A percentile compares a stretch with the other conserved stretches of the same genome.
These are phyloP conservation scores for Rhamphomyia laevipes DNA, from an alignment of 2,888 invertebrate species.

Conservation along the genomic window DNA sequence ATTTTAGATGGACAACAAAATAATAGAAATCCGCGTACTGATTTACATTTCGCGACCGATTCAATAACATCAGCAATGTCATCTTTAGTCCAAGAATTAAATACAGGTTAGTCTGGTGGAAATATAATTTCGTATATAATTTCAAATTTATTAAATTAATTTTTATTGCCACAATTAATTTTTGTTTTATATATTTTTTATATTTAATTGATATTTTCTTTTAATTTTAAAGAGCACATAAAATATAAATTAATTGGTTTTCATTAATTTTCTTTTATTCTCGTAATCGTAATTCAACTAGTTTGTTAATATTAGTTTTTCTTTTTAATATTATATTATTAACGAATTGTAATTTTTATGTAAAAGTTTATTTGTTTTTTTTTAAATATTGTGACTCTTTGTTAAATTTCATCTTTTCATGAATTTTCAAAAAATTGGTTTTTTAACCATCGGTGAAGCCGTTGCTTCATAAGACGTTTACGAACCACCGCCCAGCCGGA, in stretches of 20 bases:
- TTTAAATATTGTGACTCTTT: too few relatives aligned
- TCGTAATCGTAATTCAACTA: too few relatives aligned
- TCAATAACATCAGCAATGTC: slow-evolving; percentile 98
- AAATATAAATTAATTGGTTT: not conserved
- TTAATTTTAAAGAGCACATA: not conserved
- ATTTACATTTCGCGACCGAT: slow-evolving; percentile 89
- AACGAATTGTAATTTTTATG: too few relatives aligned
- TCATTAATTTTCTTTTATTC: not conserved
- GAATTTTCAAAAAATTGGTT: too few relatives aligned
- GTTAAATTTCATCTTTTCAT: too few relatives aligned
- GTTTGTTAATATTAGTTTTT: too few relatives aligned
- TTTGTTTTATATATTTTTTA: not conserved
- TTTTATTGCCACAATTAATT: not conserved
- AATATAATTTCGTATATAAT: not conserved
- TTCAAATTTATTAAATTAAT: not conserved
- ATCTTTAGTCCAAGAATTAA: slow-evolving; percentile 88
- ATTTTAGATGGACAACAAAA: slow-evolving; percentile 13
- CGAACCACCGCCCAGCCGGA: too few relatives aligned
- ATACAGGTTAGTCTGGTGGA: slow-evolving; percentile 59
- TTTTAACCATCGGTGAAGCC: too few relatives aligned
- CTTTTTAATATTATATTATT: too few relatives aligned
- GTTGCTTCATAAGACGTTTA: too few relatives aligned
- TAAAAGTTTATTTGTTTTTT: too few relatives aligned
- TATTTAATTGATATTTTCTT: not conserved
- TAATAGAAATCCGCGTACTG: slow-evolving; percentile 55